Evolutionary conservation across 2,113 vertebrate species (phyloP).

Genomic region (Brachyhypopomus occidentalis): DNA sequence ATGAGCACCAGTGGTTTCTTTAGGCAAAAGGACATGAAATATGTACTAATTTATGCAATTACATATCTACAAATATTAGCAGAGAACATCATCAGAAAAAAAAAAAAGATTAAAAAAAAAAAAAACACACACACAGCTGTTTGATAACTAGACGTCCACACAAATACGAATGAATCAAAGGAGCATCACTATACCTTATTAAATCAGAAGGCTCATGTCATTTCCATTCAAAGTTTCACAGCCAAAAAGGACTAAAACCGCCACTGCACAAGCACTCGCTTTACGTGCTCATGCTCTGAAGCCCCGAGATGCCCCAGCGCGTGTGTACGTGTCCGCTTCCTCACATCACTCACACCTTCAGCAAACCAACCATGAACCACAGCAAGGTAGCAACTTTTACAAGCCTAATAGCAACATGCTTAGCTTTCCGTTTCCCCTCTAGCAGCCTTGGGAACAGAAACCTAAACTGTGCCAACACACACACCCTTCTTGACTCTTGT

Average conservation of each 20-base stretch:
- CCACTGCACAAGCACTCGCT: neutral
- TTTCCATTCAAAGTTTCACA: neutral
- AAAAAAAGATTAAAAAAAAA: too few relatives aligned
- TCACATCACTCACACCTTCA: slow-evolving; percentile 34
- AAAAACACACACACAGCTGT: neutral
- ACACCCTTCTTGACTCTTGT: slow-evolving; percentile 56
- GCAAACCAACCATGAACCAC: slow-evolving; percentile 34
- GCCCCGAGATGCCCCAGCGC: neutral
- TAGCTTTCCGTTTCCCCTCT: slow-evolving; percentile 61
- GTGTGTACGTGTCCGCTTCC: neutral
- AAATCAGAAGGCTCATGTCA: neutral
- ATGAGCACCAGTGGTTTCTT: neutral
- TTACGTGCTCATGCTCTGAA: neutral
- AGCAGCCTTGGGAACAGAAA: slow-evolving; percentile 66
- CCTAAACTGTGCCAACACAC: slow-evolving; percentile 58
- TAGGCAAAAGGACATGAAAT: neutral
- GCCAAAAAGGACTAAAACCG: neutral
- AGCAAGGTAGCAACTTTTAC: slow-evolving; percentile 33
- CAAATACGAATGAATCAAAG: neutral
- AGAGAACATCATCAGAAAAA: neutral
- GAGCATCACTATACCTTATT: slow-evolving; percentile 14
- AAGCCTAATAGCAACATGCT: slow-evolving; percentile 46
- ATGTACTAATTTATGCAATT: neutral
- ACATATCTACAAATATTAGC: neutral
- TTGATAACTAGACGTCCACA: neutral